Evolutionary conservation across 2,888 invertebrate species (phyloP).

Genomic region (Hirtodrosophila histrioides): DNA sequence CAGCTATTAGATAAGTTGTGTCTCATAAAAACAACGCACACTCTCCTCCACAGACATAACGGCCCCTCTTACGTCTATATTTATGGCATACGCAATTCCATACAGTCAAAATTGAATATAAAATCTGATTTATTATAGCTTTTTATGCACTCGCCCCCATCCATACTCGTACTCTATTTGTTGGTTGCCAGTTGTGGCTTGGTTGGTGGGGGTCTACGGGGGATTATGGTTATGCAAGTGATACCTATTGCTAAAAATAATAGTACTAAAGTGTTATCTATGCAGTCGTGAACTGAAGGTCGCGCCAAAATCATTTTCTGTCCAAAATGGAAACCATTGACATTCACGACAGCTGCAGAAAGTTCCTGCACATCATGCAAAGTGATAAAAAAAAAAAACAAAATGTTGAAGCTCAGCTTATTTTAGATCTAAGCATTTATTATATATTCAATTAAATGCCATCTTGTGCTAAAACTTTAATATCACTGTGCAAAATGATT

Average conservation of each 20-base stretch:
- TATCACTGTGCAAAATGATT: too few relatives aligned
- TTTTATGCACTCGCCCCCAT: conserved; percentile 28
- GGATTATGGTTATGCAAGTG: conserved; percentile 6
- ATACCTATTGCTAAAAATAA: conserved; percentile 20
- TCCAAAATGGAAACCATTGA: conserved; percentile 37
- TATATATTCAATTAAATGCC: too few relatives aligned
- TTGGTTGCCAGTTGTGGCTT: too few relatives aligned
- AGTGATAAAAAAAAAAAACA: too few relatives aligned
- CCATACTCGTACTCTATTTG: too few relatives aligned
- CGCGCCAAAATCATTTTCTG: neutral
- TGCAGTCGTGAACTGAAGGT: conserved; percentile 14
- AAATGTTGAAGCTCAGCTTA: too few relatives aligned
- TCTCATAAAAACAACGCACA: too few relatives aligned
- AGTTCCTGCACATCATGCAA: neutral
- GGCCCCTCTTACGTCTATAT: conserved; percentile 4
- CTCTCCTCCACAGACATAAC: neutral
- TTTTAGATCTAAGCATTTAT: too few relatives aligned
- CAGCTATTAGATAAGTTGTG: too few relatives aligned
- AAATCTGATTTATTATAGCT: conserved; percentile 53
- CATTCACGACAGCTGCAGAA: conserved; percentile 19
- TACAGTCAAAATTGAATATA: conserved; percentile 24
- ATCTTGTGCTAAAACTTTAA: too few relatives aligned
- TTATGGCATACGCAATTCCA: conserved; percentile 29
- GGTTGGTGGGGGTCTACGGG: too few relatives aligned
- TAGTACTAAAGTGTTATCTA: conserved; percentile 21